Percentiles rank a stretch among this genome's conserved stretches.
Conservation (phyloP, 2,113 vertebrate genomes). For the Perccottus glenii region DNA sequence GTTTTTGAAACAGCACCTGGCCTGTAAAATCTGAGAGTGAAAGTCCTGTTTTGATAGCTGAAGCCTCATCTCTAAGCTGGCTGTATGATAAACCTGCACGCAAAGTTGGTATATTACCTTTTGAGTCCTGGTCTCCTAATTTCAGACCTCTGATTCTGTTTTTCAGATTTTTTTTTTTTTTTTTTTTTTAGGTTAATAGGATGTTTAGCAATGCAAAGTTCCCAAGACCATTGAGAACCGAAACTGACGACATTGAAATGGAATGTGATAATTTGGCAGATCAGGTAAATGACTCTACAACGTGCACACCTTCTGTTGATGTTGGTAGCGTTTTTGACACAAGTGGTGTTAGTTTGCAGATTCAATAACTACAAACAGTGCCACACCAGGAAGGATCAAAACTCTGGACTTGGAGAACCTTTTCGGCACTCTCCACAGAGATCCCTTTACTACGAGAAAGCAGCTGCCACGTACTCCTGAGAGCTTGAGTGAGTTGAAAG, state of each 20-base stretch:
- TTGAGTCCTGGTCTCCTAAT: neutral
- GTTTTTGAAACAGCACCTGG: constrained; percentile 9
- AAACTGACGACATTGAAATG: constrained; percentile 56
- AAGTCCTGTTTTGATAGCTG: neutral
- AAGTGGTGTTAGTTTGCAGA: constrained; percentile 82
- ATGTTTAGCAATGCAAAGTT: neutral
- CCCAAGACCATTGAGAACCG: constrained; percentile 27
- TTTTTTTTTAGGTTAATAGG: constrained; percentile 32
- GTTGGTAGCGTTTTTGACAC: neutral
- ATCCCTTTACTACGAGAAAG: constrained; percentile 84
- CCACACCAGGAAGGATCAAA: constrained; percentile 45
- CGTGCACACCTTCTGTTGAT: too few species aligned
- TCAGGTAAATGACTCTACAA: constrained; percentile 51
- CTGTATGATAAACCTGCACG: constrained; percentile 41
- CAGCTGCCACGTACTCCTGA: constrained; percentile 89
- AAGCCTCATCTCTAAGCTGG: constrained; percentile 37
- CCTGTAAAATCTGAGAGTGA: constrained; percentile 3
- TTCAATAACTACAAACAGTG: constrained; percentile 69
- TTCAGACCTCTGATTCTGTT: neutral
- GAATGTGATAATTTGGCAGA: constrained; percentile 74
- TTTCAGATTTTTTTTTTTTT: too few species aligned
- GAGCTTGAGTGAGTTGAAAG: constrained; percentile 82
- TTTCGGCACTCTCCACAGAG: constrained; percentile 68
- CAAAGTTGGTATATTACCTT: constrained; percentile 7
- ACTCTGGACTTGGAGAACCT: constrained; percentile 76